phyloP scores from a whole-genome alignment of 2,113 vertebrate genomes.

The Channa maculata region DNA sequence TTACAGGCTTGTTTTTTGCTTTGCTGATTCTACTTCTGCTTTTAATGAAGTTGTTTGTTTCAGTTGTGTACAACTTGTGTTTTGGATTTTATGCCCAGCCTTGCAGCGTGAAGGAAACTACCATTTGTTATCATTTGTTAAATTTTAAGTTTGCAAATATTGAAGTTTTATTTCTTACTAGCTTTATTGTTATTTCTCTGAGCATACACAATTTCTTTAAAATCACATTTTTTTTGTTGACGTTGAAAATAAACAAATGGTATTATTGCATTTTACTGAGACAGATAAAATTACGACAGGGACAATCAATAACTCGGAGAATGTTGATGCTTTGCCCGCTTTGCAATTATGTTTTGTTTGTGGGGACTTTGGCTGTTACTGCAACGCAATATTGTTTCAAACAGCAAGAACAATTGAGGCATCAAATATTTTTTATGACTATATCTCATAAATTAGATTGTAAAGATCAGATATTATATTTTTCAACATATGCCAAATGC shows the following conservation, averaged over 20 bases:
- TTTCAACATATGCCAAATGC: constrained; percentile 88
- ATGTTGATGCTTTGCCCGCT: constrained; percentile 71
- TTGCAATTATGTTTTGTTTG: constrained; percentile 80
- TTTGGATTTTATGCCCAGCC: not conserved
- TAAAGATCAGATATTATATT: constrained; percentile 84
- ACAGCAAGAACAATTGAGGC: constrained; percentile 79
- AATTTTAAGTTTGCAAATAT: constrained; percentile 30
- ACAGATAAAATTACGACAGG: constrained; percentile 80
- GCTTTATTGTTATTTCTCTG: constrained; percentile 49
- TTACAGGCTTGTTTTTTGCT: constrained; percentile 15
- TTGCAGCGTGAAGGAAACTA: constrained; percentile 14
- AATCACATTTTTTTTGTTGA: constrained; percentile 73
- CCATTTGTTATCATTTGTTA: constrained; percentile 6
- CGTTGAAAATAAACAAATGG: constrained; percentile 73
- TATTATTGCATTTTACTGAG: constrained; percentile 75
- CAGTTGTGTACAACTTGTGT: constrained; percentile 24
- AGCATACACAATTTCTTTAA: constrained; percentile 53
- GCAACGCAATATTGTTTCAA: constrained; percentile 85
- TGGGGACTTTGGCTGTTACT: constrained; percentile 80
- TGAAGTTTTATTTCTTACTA: constrained; percentile 23
- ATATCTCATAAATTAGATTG: constrained; percentile 79
- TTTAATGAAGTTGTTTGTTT: constrained; percentile 44
- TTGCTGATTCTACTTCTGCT: constrained; percentile 42
- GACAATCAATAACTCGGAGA: constrained; percentile 72
- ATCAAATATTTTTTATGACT: constrained; percentile 84